These are phyloP conservation scores for Rhamphomyia laevipes DNA, from an alignment of 2,888 invertebrate genomes.

Conservation along the genomic window DNA sequence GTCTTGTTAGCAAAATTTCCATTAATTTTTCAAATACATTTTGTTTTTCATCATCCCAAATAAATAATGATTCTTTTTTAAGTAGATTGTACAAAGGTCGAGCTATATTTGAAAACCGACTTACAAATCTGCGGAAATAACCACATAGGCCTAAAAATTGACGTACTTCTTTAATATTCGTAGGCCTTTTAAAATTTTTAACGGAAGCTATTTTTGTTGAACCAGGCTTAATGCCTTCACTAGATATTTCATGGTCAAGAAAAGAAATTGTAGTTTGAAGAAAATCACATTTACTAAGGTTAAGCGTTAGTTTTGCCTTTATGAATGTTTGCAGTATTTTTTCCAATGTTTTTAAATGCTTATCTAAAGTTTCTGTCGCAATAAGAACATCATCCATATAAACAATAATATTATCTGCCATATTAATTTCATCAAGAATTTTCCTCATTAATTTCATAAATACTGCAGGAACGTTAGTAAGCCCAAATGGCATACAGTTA, in stretches of 20 bases:
- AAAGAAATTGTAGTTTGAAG: neutral
- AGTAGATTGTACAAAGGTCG: neutral
- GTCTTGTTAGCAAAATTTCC: neutral
- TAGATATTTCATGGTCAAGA: slow-evolving; percentile 1
- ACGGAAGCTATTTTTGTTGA: neutral
- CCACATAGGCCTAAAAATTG: neutral
- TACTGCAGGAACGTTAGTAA: slow-evolving; percentile 19
- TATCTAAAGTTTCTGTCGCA: neutral
- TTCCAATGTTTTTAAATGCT: neutral
- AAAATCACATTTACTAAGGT: neutral
- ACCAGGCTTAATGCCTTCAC: slow-evolving; percentile 1
- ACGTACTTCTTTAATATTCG: neutral
- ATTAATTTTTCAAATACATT: neutral
- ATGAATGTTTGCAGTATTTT: neutral
- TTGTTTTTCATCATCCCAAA: neutral
- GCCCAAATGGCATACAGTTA: slow-evolving; percentile 21
- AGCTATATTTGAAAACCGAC: neutral
- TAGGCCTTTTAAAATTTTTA: neutral
- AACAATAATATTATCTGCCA: neutral
- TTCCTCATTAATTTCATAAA: slow-evolving; percentile 9
- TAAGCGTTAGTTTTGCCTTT: neutral
- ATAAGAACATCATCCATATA: slow-evolving; percentile 4
- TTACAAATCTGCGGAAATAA: slow-evolving; percentile 1
- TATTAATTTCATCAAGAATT: neutral
- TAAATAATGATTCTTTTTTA: neutral